Conservation (phyloP, 2,888 invertebrate species). For the Lamellibrachia columna region DNA sequence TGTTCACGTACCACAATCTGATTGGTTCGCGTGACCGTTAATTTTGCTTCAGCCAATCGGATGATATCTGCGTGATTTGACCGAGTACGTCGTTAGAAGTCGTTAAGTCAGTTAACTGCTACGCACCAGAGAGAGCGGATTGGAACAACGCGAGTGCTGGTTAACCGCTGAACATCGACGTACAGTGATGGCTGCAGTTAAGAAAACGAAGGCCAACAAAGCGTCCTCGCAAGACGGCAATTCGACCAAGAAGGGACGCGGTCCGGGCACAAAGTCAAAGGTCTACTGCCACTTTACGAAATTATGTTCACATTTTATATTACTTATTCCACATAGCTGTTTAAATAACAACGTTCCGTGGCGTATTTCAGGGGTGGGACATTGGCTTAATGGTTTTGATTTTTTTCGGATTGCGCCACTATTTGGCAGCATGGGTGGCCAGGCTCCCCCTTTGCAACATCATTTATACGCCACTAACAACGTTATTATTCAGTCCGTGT, state of each 20-base stretch:
- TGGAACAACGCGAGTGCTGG: slow-evolving; percentile 16
- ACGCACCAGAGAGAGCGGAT: slow-evolving; percentile 16
- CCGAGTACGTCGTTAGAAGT: background rate
- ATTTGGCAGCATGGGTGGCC: too few species aligned
- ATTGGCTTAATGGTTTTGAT: too few species aligned
- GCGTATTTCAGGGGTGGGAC: too few species aligned
- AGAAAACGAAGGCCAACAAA: background rate
- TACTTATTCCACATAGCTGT: background rate
- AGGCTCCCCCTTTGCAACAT: background rate
- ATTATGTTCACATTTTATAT: too few species aligned
- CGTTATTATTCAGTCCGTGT: background rate
- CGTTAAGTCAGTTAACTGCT: slow-evolving; percentile 16
- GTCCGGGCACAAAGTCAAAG: background rate
- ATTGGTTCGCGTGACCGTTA: slow-evolving; percentile 1
- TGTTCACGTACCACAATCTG: background rate
- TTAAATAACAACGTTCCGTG: background rate
- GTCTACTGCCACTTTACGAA: background rate
- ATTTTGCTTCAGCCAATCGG: slow-evolving; percentile 4
- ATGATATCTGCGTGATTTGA: background rate
- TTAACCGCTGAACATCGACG: background rate
- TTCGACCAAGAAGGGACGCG: slow-evolving; percentile 8
- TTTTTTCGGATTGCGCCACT: too few species aligned
- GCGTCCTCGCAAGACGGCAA: background rate
- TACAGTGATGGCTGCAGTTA: background rate
- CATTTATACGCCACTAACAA: background rate